A percentile compares a stretch with the other conserved stretches of the same genome.
phyloP scores from a whole-genome alignment of 1,140 invertebrate genomes.

The Pseudobourletiella spinata region DNA sequence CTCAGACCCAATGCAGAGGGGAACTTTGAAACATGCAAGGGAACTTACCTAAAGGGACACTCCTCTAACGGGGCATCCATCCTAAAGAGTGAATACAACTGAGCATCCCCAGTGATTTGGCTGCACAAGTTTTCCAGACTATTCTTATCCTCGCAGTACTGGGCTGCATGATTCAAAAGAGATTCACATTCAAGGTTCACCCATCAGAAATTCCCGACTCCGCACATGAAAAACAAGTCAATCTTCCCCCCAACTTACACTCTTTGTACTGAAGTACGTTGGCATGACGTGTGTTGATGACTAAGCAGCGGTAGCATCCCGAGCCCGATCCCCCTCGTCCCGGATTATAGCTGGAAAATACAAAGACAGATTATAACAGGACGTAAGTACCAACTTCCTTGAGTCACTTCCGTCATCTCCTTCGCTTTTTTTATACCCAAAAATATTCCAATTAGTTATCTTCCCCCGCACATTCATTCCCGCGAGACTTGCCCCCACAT shows the following conservation, averaged over 20 bases:
- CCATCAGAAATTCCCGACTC: no score
- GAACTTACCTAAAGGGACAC: slow-evolving; percentile 34
- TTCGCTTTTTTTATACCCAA: no score
- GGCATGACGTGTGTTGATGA: slow-evolving; percentile 37
- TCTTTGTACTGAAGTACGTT: slow-evolving; percentile 40
- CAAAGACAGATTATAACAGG: neutral
- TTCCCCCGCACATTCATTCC: no score
- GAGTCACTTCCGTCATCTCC: neutral
- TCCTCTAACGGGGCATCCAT: slow-evolving; percentile 34
- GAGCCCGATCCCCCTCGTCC: slow-evolving; percentile 4
- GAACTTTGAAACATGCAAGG: neutral
- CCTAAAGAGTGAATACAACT: slow-evolving; percentile 38
- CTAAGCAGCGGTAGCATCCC: slow-evolving; percentile 35
- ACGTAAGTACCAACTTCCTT: neutral
- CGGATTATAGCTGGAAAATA: neutral
- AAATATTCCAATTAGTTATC: no score
- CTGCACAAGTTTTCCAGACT: slow-evolving; percentile 36
- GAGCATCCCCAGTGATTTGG: slow-evolving; percentile 38
- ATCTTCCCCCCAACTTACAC: slow-evolving; percentile 39
- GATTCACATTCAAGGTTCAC: neutral
- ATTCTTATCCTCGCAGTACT: slow-evolving; percentile 27
- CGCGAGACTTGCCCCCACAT: neutral
- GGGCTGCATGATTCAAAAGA: neutral
- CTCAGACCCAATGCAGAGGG: neutral
- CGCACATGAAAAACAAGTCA: no score